Percentiles rank a stretch among this genome's conserved stretches.
Conservation (phyloP, 2,113 vertebrate species). For the Xiphophorus couchianus region DNA sequence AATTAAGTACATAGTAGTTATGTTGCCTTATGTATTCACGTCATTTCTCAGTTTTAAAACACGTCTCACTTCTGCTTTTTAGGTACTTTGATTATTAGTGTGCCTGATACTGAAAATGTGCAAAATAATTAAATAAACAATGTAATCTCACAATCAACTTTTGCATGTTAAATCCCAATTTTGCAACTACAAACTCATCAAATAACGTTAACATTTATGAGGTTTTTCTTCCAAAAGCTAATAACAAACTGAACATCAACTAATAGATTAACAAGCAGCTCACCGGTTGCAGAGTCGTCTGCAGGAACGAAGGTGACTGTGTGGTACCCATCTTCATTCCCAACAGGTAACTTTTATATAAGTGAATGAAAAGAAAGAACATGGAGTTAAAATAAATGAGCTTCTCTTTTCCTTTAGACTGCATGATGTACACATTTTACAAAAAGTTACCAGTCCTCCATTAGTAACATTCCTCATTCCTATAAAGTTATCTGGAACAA, state of each 20-base stretch:
- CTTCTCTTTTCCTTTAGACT: neutral
- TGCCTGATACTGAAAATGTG: neutral
- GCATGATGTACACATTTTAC: neutral
- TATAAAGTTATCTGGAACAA: neutral
- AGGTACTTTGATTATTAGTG: too few relatives aligned
- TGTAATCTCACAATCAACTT: neutral
- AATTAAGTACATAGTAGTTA: neutral
- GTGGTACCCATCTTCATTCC: neutral
- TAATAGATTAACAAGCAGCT: neutral
- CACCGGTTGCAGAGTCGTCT: neutral
- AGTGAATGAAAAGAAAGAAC: neutral
- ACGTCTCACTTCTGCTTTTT: neutral
- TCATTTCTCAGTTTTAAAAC: neutral
- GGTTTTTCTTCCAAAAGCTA: neutral
- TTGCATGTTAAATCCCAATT: neutral
- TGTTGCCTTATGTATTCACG: neutral
- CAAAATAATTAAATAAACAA: neutral
- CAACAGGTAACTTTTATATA: neutral
- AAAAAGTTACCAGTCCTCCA: neutral
- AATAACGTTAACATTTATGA: neutral
- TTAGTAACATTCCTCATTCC: neutral
- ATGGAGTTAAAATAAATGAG: neutral
- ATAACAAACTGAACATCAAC: neutral
- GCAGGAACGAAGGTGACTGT: neutral
- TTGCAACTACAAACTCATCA: neutral